Evolutionary conservation across 2,888 invertebrate species (phyloP), one percentile per base, ranked within the genome.

Genomic region (Athalia circularis): DNA sequence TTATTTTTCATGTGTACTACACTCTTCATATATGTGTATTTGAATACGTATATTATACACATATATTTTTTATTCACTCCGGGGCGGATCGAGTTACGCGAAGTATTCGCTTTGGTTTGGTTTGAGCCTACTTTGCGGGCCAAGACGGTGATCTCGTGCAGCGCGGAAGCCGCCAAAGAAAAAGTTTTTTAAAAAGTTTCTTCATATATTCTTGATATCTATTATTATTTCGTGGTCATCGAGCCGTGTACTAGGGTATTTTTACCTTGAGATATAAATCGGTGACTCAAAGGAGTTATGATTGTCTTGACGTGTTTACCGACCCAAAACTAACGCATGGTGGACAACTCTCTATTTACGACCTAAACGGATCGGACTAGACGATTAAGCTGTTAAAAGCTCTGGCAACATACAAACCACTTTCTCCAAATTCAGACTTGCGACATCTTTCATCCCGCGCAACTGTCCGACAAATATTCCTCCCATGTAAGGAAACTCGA

Each of bases 291-390:
- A 78, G 64, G 74, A 78, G 64, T 78, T 78, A 74, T 72, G 74
- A 78, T 78, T 78, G 78, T 78, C 78, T 43, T 75, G 78, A 78
- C 78, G 74, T 78, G 78, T 78, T 62, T 78, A 64, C 78, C 70
- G 62, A 64, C 61, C 74, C 74, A 74, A 45, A 8, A 62, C 78
- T 57, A 74, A 57, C 78, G 70, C 64, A 64, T 52, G 7, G 64
- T 47, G 72, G 78, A 70, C 70, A 72, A 65, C 52, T 72, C 43
- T 45, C 15, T 78, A 78, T 78, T 78, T 78, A 65, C 65, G 45
- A 15, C 65, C 64, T 57, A 65, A 74, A 67, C 65, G 43, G 64
- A 70, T 70, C 47, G 65, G 78, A 72, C 59, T 15, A 4, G 29
- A 47, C 64, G 68, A 68, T 68, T 68, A 15, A 29, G 77, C 61